Base-by-base conservation (phyloP, 2,113 vertebrate genomes). In the Seriola rivoliana region DNA sequence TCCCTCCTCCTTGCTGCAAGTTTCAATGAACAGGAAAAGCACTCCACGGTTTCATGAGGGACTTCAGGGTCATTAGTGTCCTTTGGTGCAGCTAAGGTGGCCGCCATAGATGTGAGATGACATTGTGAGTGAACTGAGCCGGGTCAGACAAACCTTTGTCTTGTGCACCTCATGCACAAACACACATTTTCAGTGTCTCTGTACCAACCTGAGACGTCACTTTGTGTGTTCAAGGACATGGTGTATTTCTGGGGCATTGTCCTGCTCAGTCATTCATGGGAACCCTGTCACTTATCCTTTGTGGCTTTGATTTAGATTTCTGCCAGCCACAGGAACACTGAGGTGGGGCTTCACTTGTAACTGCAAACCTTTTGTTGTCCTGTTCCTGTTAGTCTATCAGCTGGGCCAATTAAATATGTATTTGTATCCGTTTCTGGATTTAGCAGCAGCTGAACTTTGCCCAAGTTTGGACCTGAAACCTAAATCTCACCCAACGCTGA, bases 61-160 rank as follows among this genome's bases (percentile, higher is more conserved):
- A 71, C 76, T 60, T 79, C 69, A 81, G 78, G 78, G 85, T 89
- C 84, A 88, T 17, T 9, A 3, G 34, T 75, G 85, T 74, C 74
- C 42, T 85, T 57, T 42, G 63, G 60, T 17, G 25, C 32, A 7
- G 70, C 23, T 13, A 11, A 76, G 69, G 59, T 63, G 57, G 87
- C 62, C 14, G 66, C 76, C 25, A 55, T 70, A 40, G 21, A 75
- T 65, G 29, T 50, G 29, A 13, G 11, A 60, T 44, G 65, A 85
- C 42, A 57, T 73, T 82, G 82, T 10, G 8, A 50, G 25, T 16
- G 34, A 59, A 13, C 4, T 3, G n/a, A n/a, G 5, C 21, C 1
- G 17, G 57, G 9, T 16, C 36, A 50, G 16, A 64, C 32, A 19
- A 50, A 44, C 60, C 0, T 59, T 71, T 57, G 23, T 60, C 10